Base-by-base conservation (phyloP, 2,113 vertebrate species). In the Psettodes erumei region DNA sequence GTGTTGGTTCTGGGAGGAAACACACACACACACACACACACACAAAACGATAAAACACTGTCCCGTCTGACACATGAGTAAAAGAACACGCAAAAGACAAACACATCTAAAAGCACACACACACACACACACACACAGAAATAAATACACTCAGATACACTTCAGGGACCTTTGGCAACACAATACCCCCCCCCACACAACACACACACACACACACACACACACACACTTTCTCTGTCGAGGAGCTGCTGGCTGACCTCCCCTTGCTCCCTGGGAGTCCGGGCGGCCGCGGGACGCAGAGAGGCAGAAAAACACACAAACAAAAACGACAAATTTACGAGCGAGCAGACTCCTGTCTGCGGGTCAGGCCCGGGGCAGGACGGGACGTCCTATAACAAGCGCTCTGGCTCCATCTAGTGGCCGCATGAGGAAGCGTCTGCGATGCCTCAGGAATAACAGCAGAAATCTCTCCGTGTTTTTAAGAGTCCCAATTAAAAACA, bases 291-390 rank as follows among this genome's bases (percentile, higher is more conserved):
- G 50, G 75, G 56, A 84, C 75, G 53, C 27, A 76, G 68, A 67
- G 69, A 76, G 47, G 71, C 58, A 90, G 80, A 86, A 80, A 89
- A 82, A 86, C 64, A 87, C 79, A 86, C 80, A 87, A 89, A 91
- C 86, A 89, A 89, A 89, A 89, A 89, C 86, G 5, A 78, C 90
- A 89, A 86, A 92, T 79, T 86, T 90, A 92, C 83, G 81, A 89
- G 78, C 75, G 83, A 84, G 74, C 87, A 92, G 89, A 84, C 51
- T 72, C 61, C 75, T 84, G 79, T 73, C 80, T 69, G 45, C 74
- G 79, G 90, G 91, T 91, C 90, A 91, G 69, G 54, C 69, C 58
- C 68, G 84, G 84, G 89, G 89, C 91, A 88, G 83, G 6, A 30
- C 30, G 58, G 21, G 58, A 37, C 4, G 59, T 16, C 2, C 7